phyloP scores from a whole-genome alignment of 2,888 invertebrate species.

The Drosophila gaucha region DNA sequence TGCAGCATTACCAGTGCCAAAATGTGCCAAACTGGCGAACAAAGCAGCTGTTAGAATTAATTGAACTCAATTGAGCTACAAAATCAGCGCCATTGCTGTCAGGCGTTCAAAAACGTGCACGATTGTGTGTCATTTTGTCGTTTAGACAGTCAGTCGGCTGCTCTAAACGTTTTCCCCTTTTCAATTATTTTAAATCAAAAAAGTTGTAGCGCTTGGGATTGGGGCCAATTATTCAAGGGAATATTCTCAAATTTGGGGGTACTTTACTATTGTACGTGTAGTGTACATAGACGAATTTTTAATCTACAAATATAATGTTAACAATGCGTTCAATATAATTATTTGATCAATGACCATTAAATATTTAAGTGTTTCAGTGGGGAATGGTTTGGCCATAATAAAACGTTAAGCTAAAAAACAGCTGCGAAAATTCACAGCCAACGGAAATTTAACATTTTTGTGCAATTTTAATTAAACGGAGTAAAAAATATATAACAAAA shows the following conservation, averaged over 20 bases:
- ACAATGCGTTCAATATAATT: conserved; percentile 6
- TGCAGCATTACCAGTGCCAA: conserved; percentile 11
- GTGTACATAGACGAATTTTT: background rate
- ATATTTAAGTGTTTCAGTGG: conserved; percentile 27
- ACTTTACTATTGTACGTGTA: background rate
- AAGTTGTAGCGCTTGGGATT: conserved; percentile 1
- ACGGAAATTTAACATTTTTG: conserved; percentile 1
- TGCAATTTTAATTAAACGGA: too few species aligned
- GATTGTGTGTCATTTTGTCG: background rate
- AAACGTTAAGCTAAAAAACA: conserved; percentile 34
- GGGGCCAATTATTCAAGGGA: conserved; percentile 20
- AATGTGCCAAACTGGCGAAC: conserved; percentile 19
- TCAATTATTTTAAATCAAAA: conserved; percentile 49
- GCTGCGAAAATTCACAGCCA: conserved; percentile 44
- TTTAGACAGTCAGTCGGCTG: background rate
- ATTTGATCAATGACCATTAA: conserved; percentile 40
- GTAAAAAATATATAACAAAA: background rate
- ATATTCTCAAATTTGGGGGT: conserved; percentile 9
- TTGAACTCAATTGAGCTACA: conserved; percentile 60
- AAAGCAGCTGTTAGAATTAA: conserved; percentile 66
- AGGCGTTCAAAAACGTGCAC: conserved; percentile 64
- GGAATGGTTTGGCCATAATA: background rate
- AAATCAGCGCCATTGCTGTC: conserved; percentile 63
- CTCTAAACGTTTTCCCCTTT: conserved; percentile 18
- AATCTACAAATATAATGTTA: conserved; percentile 10